Percentiles rank a stretch among this genome's conserved stretches.
Evolutionary conservation across 2,113 vertebrate species (phyloP).

Genomic region (Nycticorax nycticorax): DNA sequence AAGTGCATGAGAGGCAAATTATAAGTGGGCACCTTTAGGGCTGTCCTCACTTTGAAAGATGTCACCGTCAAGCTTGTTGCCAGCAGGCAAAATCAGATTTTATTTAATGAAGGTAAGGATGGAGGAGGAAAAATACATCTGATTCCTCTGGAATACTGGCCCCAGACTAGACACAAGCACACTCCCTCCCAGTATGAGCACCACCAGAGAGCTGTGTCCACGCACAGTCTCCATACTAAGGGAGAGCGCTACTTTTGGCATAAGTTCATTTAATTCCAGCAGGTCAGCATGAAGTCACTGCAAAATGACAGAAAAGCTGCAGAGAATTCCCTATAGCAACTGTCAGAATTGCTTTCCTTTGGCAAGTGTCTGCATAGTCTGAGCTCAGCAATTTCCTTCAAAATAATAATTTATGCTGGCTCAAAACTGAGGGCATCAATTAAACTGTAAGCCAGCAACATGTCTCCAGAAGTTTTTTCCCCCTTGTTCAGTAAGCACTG

Average conservation of each 20-base stretch:
- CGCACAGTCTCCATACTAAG: background rate
- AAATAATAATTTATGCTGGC: constrained; percentile 19
- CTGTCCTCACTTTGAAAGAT: background rate
- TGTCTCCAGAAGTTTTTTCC: background rate
- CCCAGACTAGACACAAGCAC: background rate
- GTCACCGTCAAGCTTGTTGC: background rate
- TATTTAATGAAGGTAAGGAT: background rate
- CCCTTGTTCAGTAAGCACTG: background rate
- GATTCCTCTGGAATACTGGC: background rate
- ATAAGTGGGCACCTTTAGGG: background rate
- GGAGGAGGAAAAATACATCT: background rate
- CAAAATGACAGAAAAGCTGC: constrained; percentile 12
- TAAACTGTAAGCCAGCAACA: constrained; percentile 14
- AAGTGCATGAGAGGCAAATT: background rate
- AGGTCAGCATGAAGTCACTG: background rate
- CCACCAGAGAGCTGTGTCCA: background rate
- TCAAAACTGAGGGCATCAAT: background rate
- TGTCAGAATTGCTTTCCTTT: constrained; percentile 13
- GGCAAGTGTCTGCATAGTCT: background rate
- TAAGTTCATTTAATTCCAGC: background rate
- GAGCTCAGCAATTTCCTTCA: background rate
- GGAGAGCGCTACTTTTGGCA: background rate
- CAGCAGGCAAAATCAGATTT: background rate
- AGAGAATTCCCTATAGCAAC: constrained; percentile 10
- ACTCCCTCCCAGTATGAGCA: background rate